Percentiles rank a stretch among this genome's conserved stretches.
Conservation (phyloP, 2,888 invertebrate genomes). For the Cremastinae sp. region DNA sequence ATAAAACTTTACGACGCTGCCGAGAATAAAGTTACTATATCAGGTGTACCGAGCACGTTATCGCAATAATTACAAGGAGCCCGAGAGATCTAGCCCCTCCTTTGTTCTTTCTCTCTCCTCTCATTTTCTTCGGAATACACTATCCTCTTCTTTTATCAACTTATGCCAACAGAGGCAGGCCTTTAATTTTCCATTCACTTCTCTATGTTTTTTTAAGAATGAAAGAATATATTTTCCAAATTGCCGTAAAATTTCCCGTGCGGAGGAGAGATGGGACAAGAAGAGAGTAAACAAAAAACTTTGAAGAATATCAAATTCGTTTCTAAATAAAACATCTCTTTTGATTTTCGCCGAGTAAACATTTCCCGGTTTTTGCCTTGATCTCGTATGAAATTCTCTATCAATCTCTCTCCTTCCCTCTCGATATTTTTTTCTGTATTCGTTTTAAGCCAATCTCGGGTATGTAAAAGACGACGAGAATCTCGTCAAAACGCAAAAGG, state of each 20-base stretch:
- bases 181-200: too few relatives aligned
- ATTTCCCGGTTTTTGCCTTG: neutral
- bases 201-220: too few relatives aligned
- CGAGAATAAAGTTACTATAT: conserved; percentile 50
- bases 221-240: too few relatives aligned
- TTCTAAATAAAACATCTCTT: too few relatives aligned
- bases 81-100: neutral
- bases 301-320: too few relatives aligned
- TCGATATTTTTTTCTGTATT: conserved; percentile 11
- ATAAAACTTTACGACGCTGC: conserved; percentile 60
- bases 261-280: too few relatives aligned
- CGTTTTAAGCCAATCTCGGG: conserved; percentile 36
- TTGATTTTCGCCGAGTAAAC: neutral
- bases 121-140: neutral
- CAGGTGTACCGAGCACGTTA: conserved; percentile 20
- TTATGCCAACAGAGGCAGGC: too few relatives aligned
- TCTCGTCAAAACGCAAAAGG: conserved; percentile 30
- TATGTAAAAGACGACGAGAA: conserved; percentile 23
- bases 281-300: too few relatives aligned
- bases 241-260: too few relatives aligned
- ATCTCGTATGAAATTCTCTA: conserved; percentile 6
- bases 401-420: conserved; percentile 11
- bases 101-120: neutral
- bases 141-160: conserved; percentile 7
- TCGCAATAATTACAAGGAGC: conserved; percentile 55